These are phyloP conservation scores for Sinella curviseta DNA, from an alignment of 1,140 invertebrate genomes.

Conservation along the genomic window DNA sequence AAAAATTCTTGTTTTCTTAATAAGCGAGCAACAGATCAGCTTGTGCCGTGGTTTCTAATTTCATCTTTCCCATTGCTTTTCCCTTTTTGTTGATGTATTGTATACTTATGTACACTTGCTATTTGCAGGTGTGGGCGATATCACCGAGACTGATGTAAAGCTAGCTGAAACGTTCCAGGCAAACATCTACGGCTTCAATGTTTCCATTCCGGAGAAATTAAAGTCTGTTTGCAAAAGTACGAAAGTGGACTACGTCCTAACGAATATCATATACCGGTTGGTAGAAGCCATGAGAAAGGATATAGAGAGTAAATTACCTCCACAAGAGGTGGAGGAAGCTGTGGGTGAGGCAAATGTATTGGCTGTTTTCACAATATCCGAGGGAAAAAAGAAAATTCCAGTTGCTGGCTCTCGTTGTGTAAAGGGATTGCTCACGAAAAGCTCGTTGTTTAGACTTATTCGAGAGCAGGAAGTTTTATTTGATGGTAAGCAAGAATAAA, in stretches of 20 bases:
- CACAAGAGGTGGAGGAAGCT: constrained; percentile 70
- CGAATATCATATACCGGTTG: constrained; percentile 89
- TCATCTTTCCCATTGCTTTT: no score
- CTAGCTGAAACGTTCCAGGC: constrained; percentile 80
- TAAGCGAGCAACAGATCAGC: no score
- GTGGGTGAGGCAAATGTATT: constrained; percentile 82
- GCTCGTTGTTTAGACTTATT: constrained; percentile 67
- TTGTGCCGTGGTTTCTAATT: no score
- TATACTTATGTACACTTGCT: no score
- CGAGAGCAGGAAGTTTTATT: constrained; percentile 68
- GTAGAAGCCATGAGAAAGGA: constrained; percentile 84
- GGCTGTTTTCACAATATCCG: constrained; percentile 79
- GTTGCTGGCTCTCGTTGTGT: constrained; percentile 85
- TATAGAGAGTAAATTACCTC: constrained; percentile 72
- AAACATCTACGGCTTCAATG: constrained; percentile 85
- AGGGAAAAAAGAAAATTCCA: constrained; percentile 73
- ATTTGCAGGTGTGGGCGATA: constrained; percentile 67
- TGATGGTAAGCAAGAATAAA: constrained; percentile 63
- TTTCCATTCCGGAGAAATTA: constrained; percentile 61
- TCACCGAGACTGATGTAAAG: constrained; percentile 81
- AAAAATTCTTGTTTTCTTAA: no score
- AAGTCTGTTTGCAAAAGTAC: constrained; percentile 58
- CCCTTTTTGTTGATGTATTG: no score
- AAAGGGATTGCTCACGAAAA: constrained; percentile 74
- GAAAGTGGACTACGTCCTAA: constrained; percentile 65